Percentiles rank a stretch among this genome's conserved stretches.
phyloP scores from a whole-genome alignment of 2,888 invertebrate species.

The Lochmaea crataegi region DNA sequence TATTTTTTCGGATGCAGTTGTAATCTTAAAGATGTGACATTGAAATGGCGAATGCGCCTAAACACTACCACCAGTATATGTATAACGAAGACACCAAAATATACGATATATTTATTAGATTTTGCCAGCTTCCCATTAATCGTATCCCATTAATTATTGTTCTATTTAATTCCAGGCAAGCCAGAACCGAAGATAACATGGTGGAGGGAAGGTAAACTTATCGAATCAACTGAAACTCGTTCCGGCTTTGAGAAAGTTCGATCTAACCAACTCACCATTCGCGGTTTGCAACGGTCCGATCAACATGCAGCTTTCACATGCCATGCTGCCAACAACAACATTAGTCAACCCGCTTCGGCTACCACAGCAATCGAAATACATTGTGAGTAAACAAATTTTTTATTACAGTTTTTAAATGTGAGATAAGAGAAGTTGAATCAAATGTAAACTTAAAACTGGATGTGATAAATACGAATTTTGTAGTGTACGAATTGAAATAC shows the following conservation, averaged over 20 bases:
- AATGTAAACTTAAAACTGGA: too few species aligned
- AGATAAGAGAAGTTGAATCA: too few species aligned
- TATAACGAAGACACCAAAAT: too few species aligned
- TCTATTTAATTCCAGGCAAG: conserved; percentile 69
- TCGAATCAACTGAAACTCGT: conserved; percentile 70
- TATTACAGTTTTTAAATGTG: neutral
- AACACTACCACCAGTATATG: too few species aligned
- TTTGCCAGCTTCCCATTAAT: too few species aligned
- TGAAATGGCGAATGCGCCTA: too few species aligned
- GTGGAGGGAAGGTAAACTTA: conserved; percentile 77
- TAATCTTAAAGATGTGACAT: too few species aligned
- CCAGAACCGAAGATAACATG: conserved; percentile 80
- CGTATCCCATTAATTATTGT: neutral
- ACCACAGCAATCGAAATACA: conserved; percentile 81
- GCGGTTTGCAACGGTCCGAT: conserved; percentile 75
- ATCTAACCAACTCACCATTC: conserved; percentile 72
- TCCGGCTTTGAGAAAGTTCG: conserved; percentile 67
- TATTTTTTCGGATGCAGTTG: too few species aligned
- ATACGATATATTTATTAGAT: too few species aligned
- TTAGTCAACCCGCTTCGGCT: conserved; percentile 75
- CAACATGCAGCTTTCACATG: conserved; percentile 81
- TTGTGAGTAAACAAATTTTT: conserved; percentile 70
- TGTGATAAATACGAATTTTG: too few species aligned
- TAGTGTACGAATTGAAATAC: too few species aligned
- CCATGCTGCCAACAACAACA: conserved; percentile 81